These are phyloP conservation scores for Galbula dea DNA, from an alignment of 2,113 vertebrate genomes.

Conservation along the genomic window DNA sequence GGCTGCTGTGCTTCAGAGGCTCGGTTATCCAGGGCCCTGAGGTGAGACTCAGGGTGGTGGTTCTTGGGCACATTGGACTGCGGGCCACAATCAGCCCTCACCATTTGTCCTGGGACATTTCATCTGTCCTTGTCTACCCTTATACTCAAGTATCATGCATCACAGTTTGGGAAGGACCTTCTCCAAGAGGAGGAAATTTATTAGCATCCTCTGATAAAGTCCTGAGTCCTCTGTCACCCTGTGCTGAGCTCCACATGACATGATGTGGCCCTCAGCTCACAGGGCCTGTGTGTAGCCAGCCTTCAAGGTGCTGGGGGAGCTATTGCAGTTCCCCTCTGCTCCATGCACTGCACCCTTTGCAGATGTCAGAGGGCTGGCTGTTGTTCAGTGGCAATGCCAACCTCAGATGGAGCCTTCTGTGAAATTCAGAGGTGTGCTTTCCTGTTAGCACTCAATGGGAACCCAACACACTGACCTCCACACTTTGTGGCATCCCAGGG, in stretches of 20 bases:
- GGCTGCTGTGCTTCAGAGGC: neutral
- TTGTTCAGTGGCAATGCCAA: neutral
- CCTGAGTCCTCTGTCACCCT: neutral
- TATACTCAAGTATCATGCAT: neutral
- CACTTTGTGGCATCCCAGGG: neutral
- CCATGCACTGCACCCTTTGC: accelerated
- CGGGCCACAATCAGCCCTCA: neutral
- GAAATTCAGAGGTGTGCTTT: neutral
- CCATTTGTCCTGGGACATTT: neutral
- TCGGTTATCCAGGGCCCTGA: neutral
- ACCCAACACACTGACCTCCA: no score
- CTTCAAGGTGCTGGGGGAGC: neutral
- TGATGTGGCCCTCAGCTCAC: neutral
- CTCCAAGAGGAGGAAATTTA: neutral
- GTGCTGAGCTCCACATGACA: neutral
- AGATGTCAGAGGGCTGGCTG: neutral
- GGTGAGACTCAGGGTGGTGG: neutral
- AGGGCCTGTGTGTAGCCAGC: neutral
- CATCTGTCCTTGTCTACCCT: neutral
- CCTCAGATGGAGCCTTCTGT: neutral
- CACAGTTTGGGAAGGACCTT: neutral
- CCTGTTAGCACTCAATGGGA: accelerated
- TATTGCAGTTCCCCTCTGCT: neutral
- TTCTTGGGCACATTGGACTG: neutral
- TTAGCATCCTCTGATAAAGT: neutral